Conservation (phyloP, 2,888 invertebrate genomes). For the Acleris laterana region DNA sequence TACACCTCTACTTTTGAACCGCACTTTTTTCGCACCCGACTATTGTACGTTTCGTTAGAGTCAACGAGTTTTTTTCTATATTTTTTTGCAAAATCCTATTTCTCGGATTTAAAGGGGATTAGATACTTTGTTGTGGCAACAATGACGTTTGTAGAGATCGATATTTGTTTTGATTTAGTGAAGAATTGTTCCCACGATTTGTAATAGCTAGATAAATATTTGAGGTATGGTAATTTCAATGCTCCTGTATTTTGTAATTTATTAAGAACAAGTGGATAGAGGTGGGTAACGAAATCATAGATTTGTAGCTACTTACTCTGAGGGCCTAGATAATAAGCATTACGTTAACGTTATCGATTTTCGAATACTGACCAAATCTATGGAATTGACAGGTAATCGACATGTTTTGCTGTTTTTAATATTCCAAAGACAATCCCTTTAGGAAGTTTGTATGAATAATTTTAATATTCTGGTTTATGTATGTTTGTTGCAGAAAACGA, state of each 20-base stretch:
- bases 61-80: conserved; percentile 74
- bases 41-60: conserved; percentile 75
- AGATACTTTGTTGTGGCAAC: conserved; percentile 83
- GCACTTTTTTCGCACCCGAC: conserved; percentile 58
- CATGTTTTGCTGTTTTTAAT: too few species aligned
- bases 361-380: too few species aligned
- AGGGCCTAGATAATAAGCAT: too few species aligned
- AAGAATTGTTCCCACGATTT: conserved; percentile 59
- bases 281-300: too few species aligned
- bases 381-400: too few species aligned
- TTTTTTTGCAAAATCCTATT: conserved; percentile 75
- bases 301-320: too few species aligned
- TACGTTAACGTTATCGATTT: too few species aligned
- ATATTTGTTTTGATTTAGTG: conserved; percentile 80
- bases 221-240: neutral
- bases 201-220: conserved; percentile 4
- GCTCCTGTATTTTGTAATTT: neutral
- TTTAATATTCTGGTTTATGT: too few species aligned
- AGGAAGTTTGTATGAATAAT: too few species aligned
- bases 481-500: too few species aligned
- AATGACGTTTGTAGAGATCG: conserved; percentile 74
- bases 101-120: conserved; percentile 83
- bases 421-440: too few species aligned
- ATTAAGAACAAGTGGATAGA: too few species aligned
- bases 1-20: conserved; percentile 61